Conservation (phyloP, 2,113 vertebrate species). For the Caracal caracal region DNA sequence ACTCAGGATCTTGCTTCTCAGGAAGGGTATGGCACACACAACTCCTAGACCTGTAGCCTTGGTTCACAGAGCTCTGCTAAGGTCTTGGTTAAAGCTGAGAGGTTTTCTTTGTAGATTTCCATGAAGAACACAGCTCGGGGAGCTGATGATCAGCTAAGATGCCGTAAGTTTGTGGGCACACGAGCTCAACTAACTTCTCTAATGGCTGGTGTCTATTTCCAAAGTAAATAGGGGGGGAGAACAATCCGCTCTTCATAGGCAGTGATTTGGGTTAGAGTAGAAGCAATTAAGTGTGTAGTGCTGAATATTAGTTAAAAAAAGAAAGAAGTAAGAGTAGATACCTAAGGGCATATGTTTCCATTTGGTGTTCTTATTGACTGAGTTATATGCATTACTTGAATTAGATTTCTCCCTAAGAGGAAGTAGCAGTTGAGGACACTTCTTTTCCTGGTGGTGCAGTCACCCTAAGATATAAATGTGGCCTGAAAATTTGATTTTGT, state of each 20-base stretch:
- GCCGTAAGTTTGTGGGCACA: neutral
- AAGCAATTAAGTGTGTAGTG: neutral
- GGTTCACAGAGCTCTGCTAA: neutral
- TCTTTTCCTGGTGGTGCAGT: neutral
- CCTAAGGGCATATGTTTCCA: neutral
- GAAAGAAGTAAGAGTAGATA: neutral
- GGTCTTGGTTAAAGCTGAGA: neutral
- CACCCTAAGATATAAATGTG: neutral
- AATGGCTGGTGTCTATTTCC: neutral
- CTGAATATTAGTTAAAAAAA: neutral
- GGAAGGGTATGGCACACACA: neutral
- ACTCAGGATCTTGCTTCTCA: neutral
- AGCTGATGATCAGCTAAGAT: neutral
- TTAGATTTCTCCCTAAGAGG: neutral
- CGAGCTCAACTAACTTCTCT: neutral
- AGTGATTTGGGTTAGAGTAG: neutral
- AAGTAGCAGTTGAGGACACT: neutral
- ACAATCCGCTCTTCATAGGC: neutral
- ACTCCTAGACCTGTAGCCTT: neutral
- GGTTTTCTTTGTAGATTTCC: neutral
- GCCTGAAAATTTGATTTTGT: neutral
- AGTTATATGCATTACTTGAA: neutral
- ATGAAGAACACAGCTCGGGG: neutral
- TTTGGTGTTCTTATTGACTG: neutral
- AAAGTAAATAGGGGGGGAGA: neutral